These are phyloP conservation scores for Tympanuchus pallidicinctus DNA, from an alignment of 2,113 vertebrate species.

Conservation along the genomic window DNA sequence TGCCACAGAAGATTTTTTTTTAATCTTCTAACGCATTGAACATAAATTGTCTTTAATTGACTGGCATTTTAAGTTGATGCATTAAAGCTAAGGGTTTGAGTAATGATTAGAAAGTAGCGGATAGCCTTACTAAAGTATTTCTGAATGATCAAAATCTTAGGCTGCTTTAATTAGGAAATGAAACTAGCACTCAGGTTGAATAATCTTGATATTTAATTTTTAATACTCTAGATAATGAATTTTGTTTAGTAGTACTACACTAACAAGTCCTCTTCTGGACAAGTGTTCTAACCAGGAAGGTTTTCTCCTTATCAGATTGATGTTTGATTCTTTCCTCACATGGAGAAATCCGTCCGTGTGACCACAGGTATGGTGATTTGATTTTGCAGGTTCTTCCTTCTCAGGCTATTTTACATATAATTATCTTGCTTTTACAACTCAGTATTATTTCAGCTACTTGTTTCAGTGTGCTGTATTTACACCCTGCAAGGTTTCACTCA, in stretches of 20 bases:
- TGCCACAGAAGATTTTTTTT: not conserved
- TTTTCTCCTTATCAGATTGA: not conserved
- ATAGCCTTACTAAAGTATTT: not conserved
- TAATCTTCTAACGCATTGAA: not conserved
- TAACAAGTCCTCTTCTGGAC: not conserved
- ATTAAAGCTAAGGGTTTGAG: not conserved
- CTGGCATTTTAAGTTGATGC: not conserved
- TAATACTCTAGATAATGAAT: too few species aligned
- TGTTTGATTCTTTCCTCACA: not conserved
- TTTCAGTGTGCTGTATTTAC: not conserved
- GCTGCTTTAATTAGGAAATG: not conserved
- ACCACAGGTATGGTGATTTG: not conserved
- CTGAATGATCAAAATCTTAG: not conserved
- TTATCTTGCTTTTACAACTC: not conserved
- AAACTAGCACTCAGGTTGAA: not conserved
- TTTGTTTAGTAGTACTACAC: not conserved
- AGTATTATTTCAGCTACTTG: not conserved
- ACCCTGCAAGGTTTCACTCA: not conserved
- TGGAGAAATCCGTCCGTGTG: not conserved
- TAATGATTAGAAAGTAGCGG: not conserved
- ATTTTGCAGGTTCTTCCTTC: not conserved
- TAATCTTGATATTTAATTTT: not conserved
- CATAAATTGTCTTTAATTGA: not conserved
- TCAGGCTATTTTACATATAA: not conserved
- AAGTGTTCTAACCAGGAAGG: too few species aligned